Evolutionary conservation across 2,797 vertebrate species (phyloP), one percentile per base, ranked within the genome.

Genomic region (Urocyon cinereoargenteus): DNA sequence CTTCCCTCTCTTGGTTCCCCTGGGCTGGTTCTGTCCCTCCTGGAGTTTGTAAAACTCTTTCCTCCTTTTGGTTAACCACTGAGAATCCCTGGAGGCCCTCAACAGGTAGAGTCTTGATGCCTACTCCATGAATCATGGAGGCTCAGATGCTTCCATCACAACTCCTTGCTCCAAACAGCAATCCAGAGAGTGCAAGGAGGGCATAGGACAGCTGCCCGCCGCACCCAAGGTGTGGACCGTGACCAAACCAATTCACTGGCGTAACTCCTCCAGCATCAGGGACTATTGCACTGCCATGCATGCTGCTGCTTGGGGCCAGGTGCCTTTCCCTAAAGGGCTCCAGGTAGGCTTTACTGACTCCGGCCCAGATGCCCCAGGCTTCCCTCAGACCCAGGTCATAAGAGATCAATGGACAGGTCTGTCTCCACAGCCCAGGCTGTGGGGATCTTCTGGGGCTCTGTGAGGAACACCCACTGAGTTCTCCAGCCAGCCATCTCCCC

Each of bases 1-100:
- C 53, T 84, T 75, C 89, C 92, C 95, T 96, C 70, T 68, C 94
- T 36, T 53, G 68, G 62, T 95, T 88, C n/a, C 83, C 24, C 36
- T 68, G 70, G 93, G 62, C 91, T 86, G 45, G 45, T 72, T 90
- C 90, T 57, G 34, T 66, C 86, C 91, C 88, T 94, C 77, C 21
- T 34, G 19, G 83, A 36, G 24, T 51, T 93, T 49, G 51, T 68
- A 89, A 94, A 89, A 91, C 28, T 36, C 68, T 73, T 90, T 70
- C 73, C 26, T 90, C 51, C 68, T 86, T 53, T 66, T 70, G 68
- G 19, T 95, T 87, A 64, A 86, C 94, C 62, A n/a, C 45, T 22
- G 26, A 5, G 1, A 73, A 61, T 61, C 36, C 73, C 68, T 18
- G 51, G 34, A 82, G 51, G 36, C 36, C 49, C 24, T 61, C 7